Evolutionary conservation across 2,888 invertebrate genomes (phyloP).

Genomic region (Colletes collaris): DNA sequence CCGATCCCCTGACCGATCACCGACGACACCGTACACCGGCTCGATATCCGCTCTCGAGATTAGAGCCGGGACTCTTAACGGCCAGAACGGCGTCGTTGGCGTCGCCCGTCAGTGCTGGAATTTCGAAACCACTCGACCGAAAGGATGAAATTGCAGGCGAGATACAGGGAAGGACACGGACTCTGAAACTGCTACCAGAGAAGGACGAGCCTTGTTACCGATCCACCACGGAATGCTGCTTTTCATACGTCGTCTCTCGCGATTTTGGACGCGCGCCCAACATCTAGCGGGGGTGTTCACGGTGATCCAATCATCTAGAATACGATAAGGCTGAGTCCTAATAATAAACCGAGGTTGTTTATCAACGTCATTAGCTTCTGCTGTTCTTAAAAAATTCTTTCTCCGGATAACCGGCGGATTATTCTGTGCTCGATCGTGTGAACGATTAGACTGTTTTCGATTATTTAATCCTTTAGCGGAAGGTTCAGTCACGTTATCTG

Average conservation of each 20-base stretch:
- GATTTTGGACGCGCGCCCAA: too few species aligned
- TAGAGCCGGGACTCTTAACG: constrained; percentile 65
- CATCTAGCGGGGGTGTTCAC: too few species aligned
- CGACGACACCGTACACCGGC: constrained; percentile 69
- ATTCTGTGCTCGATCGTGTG: too few species aligned
- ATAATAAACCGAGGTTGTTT: too few species aligned
- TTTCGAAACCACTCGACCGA: constrained; percentile 67
- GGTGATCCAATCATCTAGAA: too few species aligned
- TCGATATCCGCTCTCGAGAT: constrained; percentile 71
- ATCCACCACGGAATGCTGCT: constrained; percentile 27
- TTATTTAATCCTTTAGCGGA: too few species aligned
- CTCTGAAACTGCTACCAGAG: constrained; percentile 45
- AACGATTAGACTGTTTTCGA: too few species aligned
- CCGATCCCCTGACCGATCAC: constrained; percentile 71
- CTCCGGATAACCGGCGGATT: too few species aligned
- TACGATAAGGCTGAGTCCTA: too few species aligned
- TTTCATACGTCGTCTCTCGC: constrained; percentile 16
- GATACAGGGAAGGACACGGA: constrained; percentile 41
- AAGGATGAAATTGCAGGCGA: constrained; percentile 68
- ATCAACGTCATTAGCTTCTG: too few species aligned
- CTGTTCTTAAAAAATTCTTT: too few species aligned
- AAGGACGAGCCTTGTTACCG: constrained; percentile 5
- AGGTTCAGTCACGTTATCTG: too few species aligned
- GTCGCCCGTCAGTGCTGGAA: constrained; percentile 65
- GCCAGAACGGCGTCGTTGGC: constrained; percentile 60